Evolutionary conservation across 2,888 invertebrate genomes (phyloP).

Genomic region (Hydraecia micacea): DNA sequence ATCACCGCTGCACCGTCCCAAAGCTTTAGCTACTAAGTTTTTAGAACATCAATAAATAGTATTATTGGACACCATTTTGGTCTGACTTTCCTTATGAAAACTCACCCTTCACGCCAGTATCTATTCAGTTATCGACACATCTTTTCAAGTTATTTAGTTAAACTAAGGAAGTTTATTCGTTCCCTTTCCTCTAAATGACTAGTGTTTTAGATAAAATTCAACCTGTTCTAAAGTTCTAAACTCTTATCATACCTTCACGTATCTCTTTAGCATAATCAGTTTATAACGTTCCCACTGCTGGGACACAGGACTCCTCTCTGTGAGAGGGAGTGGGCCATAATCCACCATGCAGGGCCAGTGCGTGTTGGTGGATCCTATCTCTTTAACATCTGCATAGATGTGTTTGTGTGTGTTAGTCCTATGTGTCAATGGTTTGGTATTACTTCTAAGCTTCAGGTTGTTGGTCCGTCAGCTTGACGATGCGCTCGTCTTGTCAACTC

Average conservation of each 20-base stretch:
- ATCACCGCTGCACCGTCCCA: neutral
- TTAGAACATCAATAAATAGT: neutral
- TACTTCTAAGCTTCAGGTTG: slow-evolving; percentile 61
- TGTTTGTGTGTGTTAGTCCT: slow-evolving; percentile 48
- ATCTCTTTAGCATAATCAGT: neutral
- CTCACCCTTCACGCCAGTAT: neutral
- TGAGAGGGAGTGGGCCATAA: neutral
- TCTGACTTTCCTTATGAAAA: neutral
- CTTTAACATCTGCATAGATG: neutral
- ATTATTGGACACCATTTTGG: neutral
- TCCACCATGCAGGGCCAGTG: neutral
- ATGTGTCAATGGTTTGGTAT: slow-evolving; percentile 60
- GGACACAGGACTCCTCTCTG: neutral
- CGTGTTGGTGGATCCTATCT: neutral
- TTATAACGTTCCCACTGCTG: neutral
- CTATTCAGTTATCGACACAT: neutral
- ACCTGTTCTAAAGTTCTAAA: neutral
- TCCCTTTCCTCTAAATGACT: neutral
- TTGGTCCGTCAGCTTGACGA: slow-evolving; percentile 59
- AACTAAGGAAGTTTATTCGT: neutral
- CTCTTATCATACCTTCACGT: neutral
- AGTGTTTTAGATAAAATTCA: neutral
- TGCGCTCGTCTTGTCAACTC: slow-evolving; percentile 58
- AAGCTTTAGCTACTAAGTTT: neutral
- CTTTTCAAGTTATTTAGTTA: neutral